phyloP scores from a whole-genome alignment of 2,113 vertebrate species.

The Haplotaxodon microlepis region DNA sequence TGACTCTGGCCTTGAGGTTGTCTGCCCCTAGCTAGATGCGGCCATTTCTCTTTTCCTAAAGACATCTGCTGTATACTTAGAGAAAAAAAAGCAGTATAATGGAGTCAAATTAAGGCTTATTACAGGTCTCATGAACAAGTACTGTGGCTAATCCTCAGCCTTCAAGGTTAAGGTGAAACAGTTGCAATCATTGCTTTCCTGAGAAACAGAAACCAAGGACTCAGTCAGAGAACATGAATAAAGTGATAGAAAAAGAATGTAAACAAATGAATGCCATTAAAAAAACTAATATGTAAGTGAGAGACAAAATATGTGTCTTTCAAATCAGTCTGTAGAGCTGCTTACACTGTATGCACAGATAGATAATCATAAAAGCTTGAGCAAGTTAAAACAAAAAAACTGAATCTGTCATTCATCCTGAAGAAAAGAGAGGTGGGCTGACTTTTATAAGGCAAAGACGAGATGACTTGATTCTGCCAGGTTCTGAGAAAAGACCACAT shows the following conservation, averaged over 20 bases:
- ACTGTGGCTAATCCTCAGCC: background rate
- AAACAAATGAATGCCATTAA: background rate
- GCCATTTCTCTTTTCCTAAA: background rate
- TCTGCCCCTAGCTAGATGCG: background rate
- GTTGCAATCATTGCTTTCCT: background rate
- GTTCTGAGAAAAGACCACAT: background rate
- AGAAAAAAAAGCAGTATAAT: background rate
- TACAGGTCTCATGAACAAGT: background rate
- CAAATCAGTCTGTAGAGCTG: background rate
- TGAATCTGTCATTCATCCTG: background rate
- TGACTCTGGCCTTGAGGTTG: background rate
- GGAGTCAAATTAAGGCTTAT: background rate
- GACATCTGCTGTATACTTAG: background rate
- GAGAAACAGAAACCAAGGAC: background rate
- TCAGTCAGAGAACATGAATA: background rate
- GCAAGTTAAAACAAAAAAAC: background rate
- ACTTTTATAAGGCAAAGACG: background rate
- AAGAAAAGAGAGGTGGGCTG: background rate
- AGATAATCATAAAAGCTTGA: background rate
- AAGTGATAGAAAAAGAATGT: background rate
- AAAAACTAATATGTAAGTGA: background rate
- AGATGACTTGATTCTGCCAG: background rate
- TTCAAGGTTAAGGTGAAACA: background rate
- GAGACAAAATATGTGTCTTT: background rate
- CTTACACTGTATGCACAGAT: background rate